These are phyloP conservation scores for Fulmarus glacialis DNA, from an alignment of 2,113 vertebrate genomes.

Conservation along the genomic window DNA sequence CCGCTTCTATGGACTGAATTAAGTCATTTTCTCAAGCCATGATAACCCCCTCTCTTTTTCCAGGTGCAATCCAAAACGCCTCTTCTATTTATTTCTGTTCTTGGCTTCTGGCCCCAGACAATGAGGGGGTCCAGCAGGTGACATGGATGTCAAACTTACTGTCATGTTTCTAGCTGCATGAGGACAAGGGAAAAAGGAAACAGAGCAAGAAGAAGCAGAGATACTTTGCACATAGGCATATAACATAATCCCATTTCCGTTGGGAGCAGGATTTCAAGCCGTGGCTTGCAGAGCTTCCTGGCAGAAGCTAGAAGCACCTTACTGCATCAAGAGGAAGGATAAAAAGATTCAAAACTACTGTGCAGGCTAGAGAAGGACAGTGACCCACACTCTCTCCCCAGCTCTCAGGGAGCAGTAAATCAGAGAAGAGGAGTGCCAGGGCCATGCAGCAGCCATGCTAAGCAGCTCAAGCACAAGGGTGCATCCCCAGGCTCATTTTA, in stretches of 20 bases:
- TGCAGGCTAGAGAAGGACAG: not conserved
- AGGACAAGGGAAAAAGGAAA: not conserved
- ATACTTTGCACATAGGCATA: fast-evolving
- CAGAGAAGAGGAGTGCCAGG: not conserved
- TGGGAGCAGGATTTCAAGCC: not conserved
- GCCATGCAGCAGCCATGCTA: not conserved
- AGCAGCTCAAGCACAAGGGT: not conserved
- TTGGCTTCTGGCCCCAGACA: not conserved
- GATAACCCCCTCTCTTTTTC: not conserved
- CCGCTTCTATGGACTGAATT: not conserved
- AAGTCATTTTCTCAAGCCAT: not conserved
- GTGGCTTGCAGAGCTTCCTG: not conserved
- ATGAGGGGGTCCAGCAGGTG: not conserved
- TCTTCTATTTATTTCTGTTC: not conserved
- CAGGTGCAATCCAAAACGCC: not conserved
- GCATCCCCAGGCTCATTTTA: not conserved
- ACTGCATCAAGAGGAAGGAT: not conserved
- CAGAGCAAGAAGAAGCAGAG: not conserved
- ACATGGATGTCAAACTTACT: not conserved
- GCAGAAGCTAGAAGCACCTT: not conserved
- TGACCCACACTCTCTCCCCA: not conserved
- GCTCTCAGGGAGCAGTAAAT: not conserved
- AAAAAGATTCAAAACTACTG: not conserved
- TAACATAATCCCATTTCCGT: not conserved
- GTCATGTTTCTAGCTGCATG: not conserved